These are phyloP conservation scores for Baryphthengus martii DNA, from an alignment of 2,113 vertebrate genomes.

Conservation along the genomic window DNA sequence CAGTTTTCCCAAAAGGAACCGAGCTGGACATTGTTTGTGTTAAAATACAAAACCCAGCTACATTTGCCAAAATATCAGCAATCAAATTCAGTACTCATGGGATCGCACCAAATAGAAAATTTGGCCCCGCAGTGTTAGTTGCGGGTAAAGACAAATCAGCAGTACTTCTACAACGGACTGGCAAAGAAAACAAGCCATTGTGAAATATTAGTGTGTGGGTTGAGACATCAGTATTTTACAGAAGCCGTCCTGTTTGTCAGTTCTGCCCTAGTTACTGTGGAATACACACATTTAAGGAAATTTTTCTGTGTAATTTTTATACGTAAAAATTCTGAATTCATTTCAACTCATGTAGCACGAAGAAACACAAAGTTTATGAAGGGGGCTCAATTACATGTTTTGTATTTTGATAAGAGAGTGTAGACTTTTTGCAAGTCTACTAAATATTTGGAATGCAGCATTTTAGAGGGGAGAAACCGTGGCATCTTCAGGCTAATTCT, in stretches of 20 bases:
- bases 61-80: not conserved
- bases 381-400: constrained; percentile 18
- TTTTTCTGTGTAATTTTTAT: not conserved
- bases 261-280: not conserved
- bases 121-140: not conserved
- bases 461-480: constrained; percentile 34
- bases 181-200: not conserved
- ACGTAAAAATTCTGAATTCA: not conserved
- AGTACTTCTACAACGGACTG: not conserved
- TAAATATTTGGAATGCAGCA: constrained; percentile 37
- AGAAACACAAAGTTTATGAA: not conserved
- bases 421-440: constrained; percentile 15
- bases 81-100: not conserved
- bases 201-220: not conserved
- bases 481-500: not conserved
- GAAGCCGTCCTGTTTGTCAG: not conserved
- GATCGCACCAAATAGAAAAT: not conserved
- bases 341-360: not conserved
- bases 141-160: not conserved
- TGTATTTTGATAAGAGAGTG: constrained; percentile 32
- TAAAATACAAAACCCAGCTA: not conserved
- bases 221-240: not conserved
- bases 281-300: not conserved
- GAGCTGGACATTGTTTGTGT: not conserved
- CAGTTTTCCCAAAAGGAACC: not conserved